phyloP scores from a whole-genome alignment of 1,140 invertebrate species.

The Chelonus insularis region DNA sequence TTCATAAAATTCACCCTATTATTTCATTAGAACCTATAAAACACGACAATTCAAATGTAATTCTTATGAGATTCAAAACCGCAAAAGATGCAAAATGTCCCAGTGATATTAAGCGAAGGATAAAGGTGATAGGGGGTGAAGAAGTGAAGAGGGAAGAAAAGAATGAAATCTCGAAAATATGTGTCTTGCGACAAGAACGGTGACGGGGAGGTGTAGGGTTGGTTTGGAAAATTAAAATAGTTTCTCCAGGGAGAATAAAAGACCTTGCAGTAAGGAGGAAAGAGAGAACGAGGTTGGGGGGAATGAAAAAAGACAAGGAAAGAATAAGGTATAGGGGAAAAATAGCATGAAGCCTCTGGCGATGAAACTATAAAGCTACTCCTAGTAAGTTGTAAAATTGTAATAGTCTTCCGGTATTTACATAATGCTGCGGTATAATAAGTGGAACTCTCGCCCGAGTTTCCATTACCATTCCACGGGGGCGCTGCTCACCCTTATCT shows the following conservation, averaged over 20 bases:
- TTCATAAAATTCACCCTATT: no score
- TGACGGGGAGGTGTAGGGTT: neutral
- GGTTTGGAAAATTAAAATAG: conserved; percentile 20
- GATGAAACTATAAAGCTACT: conserved; percentile 52
- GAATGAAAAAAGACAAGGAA: conserved; percentile 8
- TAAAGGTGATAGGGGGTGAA: neutral
- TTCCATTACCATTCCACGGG: conserved; percentile 10
- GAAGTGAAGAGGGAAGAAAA: neutral
- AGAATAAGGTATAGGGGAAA: conserved; percentile 5
- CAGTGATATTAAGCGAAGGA: no score
- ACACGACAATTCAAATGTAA: no score
- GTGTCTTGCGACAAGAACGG: neutral
- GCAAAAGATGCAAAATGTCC: no score
- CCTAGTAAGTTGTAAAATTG: conserved; percentile 55
- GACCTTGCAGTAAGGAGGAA: neutral
- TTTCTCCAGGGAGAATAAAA: neutral
- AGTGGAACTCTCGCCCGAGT: conserved; percentile 42
- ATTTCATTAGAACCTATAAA: no score
- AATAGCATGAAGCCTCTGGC: conserved; percentile 27
- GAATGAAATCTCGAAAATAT: conserved; percentile 16
- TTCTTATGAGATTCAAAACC: no score
- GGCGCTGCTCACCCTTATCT: conserved; percentile 41
- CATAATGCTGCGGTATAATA: conserved; percentile 55
- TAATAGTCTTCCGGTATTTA: conserved; percentile 56
- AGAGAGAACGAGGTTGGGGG: neutral